Evolutionary conservation across 2,797 vertebrate species (phyloP).

Genomic region (Hemitrygon akajei): DNA sequence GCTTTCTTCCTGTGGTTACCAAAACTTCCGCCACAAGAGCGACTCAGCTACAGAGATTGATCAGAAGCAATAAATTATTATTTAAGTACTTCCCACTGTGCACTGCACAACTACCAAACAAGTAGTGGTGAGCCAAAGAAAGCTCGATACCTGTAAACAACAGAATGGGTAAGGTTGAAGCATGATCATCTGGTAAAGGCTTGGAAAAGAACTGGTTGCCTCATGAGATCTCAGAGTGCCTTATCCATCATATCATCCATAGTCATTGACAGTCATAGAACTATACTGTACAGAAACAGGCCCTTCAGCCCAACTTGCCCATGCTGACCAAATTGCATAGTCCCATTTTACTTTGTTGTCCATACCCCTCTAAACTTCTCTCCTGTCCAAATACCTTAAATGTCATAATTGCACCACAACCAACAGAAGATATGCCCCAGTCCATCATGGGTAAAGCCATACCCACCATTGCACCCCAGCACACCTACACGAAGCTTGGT

Average conservation of each 20-base stretch:
- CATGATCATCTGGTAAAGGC: background rate
- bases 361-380: no score
- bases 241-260: background rate
- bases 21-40: background rate
- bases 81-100: background rate
- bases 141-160: background rate
- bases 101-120: background rate
- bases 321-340: no score
- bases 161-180: background rate
- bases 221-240: background rate
- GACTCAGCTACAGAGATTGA: constrained; percentile 9
- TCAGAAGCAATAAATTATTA: background rate
- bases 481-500: no score
- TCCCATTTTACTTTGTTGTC: no score
- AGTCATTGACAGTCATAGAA: no score
- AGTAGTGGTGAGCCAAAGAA: background rate
- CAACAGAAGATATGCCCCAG: no score
- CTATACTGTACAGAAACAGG: no score
- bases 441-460: no score
- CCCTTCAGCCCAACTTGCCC: no score
- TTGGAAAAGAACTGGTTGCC: background rate
- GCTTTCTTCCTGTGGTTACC: constrained; percentile 11
- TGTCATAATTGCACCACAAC: no score
- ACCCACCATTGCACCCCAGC: no score
- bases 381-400: no score